A percentile compares a stretch with the other conserved stretches of the same genome.
Conservation (phyloP, 2,888 invertebrate genomes). For the Lithophane socia region DNA sequence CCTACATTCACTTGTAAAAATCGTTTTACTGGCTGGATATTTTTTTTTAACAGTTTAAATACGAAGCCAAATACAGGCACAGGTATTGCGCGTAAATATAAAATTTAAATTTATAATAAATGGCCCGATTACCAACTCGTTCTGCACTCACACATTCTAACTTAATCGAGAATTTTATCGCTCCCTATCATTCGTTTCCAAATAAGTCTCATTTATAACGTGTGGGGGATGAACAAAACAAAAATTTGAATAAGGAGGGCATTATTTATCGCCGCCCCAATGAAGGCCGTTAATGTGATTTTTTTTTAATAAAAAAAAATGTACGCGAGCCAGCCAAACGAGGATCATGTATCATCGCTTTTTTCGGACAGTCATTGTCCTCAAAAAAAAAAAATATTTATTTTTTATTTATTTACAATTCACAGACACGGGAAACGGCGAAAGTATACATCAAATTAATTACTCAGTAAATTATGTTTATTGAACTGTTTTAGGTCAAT, state of each 20-base stretch:
- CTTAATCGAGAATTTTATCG: constrained; percentile 87
- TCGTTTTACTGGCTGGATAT: not conserved
- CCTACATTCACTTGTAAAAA: not conserved
- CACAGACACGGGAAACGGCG: constrained; percentile 76
- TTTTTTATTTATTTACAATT: constrained; percentile 80
- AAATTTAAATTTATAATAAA: constrained; percentile 67
- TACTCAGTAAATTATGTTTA: constrained; percentile 76
- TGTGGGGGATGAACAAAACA: constrained; percentile 88
- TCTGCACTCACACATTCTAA: constrained; percentile 73
- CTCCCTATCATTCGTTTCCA: constrained; percentile 88
- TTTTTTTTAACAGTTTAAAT: constrained; percentile 29
- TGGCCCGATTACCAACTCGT: constrained; percentile 69
- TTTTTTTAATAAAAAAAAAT: constrained; percentile 89
- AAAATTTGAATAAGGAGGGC: constrained; percentile 91
- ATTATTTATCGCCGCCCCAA: constrained; percentile 91
- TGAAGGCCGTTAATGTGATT: constrained; percentile 91
- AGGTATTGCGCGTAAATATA: constrained; percentile 60
- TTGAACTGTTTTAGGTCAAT: constrained; percentile 47
- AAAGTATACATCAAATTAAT: constrained; percentile 86
- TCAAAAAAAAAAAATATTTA: constrained; percentile 76
- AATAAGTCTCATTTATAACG: constrained; percentile 90
- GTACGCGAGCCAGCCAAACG: constrained; percentile 87
- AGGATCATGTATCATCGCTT: constrained; percentile 90
- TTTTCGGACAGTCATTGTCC: constrained; percentile 90
- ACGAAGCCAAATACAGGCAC: constrained; percentile 50